These are phyloP conservation scores for Drosophila kohkoa DNA, from an alignment of 1,140 invertebrate genomes.

Conservation along the genomic window DNA sequence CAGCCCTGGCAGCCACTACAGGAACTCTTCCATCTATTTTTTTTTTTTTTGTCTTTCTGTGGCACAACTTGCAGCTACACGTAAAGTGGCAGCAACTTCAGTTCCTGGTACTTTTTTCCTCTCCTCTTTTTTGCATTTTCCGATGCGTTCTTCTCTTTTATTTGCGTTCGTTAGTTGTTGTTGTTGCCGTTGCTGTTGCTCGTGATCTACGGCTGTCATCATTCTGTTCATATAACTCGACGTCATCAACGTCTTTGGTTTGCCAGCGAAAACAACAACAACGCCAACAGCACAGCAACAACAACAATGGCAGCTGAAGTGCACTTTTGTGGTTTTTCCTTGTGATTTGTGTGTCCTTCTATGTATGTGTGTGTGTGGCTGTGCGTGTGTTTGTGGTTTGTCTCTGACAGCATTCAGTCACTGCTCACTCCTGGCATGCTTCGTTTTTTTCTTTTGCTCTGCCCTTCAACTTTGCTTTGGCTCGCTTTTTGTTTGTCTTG, in stretches of 20 bases:
- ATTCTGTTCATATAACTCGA: slow-evolving; percentile 75
- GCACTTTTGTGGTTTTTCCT: slow-evolving; percentile 75
- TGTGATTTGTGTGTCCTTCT: slow-evolving; percentile 60
- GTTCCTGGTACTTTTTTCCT: slow-evolving; percentile 20
- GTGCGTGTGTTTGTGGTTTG: slow-evolving; percentile 13
- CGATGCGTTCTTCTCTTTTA: slow-evolving; percentile 41
- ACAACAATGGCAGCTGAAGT: slow-evolving; percentile 58
- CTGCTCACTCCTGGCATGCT: slow-evolving; percentile 16
- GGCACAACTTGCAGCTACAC: slow-evolving; percentile 29
- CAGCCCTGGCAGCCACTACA: slow-evolving; percentile 38
- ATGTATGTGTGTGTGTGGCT: slow-evolving; percentile 19
- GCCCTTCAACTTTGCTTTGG: slow-evolving; percentile 8
- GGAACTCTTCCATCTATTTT: slow-evolving; percentile 29
- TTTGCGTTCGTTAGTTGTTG: slow-evolving; percentile 40
- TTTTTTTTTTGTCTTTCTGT: slow-evolving; percentile 27
- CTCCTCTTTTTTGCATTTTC: slow-evolving; percentile 14
- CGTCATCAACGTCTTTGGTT: slow-evolving; percentile 72
- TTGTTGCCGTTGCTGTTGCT: slow-evolving; percentile 49
- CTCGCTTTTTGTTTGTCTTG: slow-evolving; percentile 66
- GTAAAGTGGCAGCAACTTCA: slow-evolving; percentile 55
- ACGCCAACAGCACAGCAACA: slow-evolving; percentile 27
- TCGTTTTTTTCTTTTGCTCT: slow-evolving; percentile 3
- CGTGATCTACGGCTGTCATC: slow-evolving; percentile 67
- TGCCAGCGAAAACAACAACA: slow-evolving; percentile 37
- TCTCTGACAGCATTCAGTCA: slow-evolving; percentile 40